Base-by-base conservation (phyloP, 2,113 vertebrate genomes). In the Thunnus maccoyii region DNA sequence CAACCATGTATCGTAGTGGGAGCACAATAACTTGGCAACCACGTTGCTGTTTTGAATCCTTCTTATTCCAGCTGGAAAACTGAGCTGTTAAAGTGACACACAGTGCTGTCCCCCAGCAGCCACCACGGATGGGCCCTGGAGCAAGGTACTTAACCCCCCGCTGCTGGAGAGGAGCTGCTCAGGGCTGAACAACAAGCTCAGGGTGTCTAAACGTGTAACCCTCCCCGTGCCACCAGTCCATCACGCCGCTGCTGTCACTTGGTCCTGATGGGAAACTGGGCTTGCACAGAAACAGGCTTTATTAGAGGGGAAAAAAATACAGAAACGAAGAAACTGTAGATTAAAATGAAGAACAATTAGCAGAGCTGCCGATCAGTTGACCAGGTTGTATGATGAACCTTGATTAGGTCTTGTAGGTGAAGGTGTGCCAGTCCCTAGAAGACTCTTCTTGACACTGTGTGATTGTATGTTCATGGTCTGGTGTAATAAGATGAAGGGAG, bases 101-200 rank as follows among this genome's bases (percentile, higher is more conserved):
- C 78, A 69, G 48, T 76, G 88, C 80, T 90, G 86, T 89, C 91
- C 86, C 90, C 83, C 88, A 80, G 88, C 86, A 83, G 81, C 85
- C 80, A 72, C 78, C 78, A 58, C 62, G 79, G 77, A 90, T 80
- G 85, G 73, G 76, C 89, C 88, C 90, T 54, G 70, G 89, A 87
- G 92, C 88, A 78, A 82, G 79, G 85, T 90, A 89, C 90, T 92
- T 92, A 93, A 93, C 92, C 92, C 88, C 92, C 89, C 56, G 20
- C 83, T 80, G 90, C 76, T 82, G 76, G 66, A 91, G 90, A 83
- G 85, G 86, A 89, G 89, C 80, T 30, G 82, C 87, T 84, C 84
- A 58, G 78, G 83, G 89, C 86, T 88, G 80, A 64, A 82, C 79
- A 84, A 83, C 86, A 71, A 85, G 86, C 89, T 88, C 76, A 67